These are phyloP conservation scores for Samia ricini DNA, from an alignment of 1,140 invertebrate genomes.

Conservation along the genomic window DNA sequence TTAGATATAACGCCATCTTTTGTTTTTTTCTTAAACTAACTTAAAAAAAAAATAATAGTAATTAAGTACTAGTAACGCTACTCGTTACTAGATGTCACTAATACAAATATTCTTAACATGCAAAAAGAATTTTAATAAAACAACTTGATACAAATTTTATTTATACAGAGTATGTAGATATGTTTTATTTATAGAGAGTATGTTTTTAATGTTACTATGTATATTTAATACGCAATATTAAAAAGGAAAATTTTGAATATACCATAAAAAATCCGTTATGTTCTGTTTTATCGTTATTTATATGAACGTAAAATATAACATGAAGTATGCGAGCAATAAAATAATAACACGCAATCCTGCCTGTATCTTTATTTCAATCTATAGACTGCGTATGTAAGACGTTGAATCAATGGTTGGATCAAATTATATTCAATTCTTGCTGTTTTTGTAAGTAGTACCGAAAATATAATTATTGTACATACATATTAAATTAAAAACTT, in stretches of 20 bases:
- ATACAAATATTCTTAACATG: slow-evolving; percentile 1
- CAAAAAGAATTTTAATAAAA: background rate
- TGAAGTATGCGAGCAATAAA: slow-evolving; percentile 27
- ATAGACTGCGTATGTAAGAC: slow-evolving; percentile 5
- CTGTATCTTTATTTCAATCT: slow-evolving; percentile 19
- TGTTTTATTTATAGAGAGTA: slow-evolving; percentile 3
- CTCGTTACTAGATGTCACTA: slow-evolving; percentile 41
- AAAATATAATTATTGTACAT: background rate
- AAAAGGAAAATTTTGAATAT: background rate
- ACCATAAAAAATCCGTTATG: slow-evolving; percentile 1
- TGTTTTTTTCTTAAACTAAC: background rate
- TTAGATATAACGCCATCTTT: slow-evolving; percentile 23
- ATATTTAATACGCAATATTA: background rate
- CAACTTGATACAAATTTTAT: no score
- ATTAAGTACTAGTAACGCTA: slow-evolving; percentile 18
- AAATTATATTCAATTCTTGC: background rate
- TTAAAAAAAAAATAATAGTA: background rate
- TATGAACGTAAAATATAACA: slow-evolving; percentile 7
- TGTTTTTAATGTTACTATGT: background rate
- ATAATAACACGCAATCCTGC: slow-evolving; percentile 22
- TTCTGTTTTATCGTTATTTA: slow-evolving; percentile 9
- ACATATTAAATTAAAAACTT: no score
- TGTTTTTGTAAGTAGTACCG: background rate
- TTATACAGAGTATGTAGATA: no score
- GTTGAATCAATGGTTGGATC: slow-evolving; percentile 8